Conservation (phyloP, 1,140 invertebrate species). For the Microplitis demolitor region DNA sequence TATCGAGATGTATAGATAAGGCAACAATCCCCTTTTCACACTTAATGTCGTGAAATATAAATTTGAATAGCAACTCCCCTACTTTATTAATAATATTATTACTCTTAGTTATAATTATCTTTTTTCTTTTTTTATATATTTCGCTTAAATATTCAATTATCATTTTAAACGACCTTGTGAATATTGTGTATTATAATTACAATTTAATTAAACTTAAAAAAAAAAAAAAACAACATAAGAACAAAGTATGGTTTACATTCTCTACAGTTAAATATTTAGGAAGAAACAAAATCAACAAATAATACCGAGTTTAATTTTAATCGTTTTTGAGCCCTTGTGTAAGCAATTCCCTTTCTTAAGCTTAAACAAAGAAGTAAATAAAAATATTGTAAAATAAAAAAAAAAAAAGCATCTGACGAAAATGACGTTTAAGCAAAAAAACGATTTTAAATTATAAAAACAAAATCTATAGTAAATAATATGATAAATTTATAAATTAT, state of each 20-base stretch:
- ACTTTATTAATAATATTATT: constrained; percentile 27
- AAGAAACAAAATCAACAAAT: constrained; percentile 23
- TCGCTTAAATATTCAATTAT: constrained; percentile 28
- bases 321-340: not conserved
- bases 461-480: constrained; percentile 1
- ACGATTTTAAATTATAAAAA: not conserved
- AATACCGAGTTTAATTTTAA: constrained; percentile 23
- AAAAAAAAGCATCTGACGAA: constrained; percentile 2
- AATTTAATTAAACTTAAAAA: constrained; percentile 60
- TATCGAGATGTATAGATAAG: constrained; percentile 57
- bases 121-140: constrained; percentile 12
- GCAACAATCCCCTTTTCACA: constrained; percentile 30
- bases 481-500: constrained; percentile 39
- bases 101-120: not conserved
- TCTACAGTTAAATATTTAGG: constrained; percentile 41
- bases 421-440: constrained; percentile 13
- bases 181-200: constrained; percentile 63
- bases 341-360: not conserved
- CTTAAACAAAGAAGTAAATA: not conserved
- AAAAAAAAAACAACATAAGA: constrained; percentile 30
- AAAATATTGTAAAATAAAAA: constrained; percentile 29
- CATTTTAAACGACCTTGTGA: constrained; percentile 60
- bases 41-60: constrained; percentile 36
- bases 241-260: constrained; percentile 51
- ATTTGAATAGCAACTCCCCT: constrained; percentile 48